phyloP scores from a whole-genome alignment of 2,888 invertebrate genomes.

The Nomada flava region DNA sequence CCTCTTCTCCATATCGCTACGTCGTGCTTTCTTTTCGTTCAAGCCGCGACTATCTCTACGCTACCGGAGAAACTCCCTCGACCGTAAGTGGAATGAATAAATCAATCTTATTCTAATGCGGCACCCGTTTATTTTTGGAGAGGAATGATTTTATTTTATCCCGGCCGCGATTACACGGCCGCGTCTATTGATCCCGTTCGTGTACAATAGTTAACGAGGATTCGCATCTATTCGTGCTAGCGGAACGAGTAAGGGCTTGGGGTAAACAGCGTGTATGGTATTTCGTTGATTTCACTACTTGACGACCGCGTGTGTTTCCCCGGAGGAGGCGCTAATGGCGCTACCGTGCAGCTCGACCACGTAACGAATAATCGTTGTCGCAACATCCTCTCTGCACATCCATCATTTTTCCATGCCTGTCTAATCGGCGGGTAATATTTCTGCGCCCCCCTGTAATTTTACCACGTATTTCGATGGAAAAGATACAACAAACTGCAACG shows the following conservation, averaged over 20 bases:
- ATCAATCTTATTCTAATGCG: neutral
- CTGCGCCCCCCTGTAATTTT: no score
- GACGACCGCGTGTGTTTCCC: slow-evolving; percentile 53
- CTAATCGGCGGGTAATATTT: neutral
- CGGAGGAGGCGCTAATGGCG: slow-evolving; percentile 61
- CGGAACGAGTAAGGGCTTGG: slow-evolving; percentile 10
- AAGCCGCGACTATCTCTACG: slow-evolving; percentile 64
- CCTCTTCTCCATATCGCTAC: slow-evolving; percentile 70
- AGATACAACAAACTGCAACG: no score
- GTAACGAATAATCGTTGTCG: slow-evolving; percentile 33
- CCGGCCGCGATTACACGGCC: neutral
- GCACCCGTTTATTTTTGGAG: neutral
- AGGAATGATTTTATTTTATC: neutral
- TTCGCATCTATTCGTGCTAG: slow-evolving; percentile 9
- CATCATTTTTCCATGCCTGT: neutral
- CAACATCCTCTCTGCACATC: slow-evolving; percentile 11
- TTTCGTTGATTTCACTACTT: slow-evolving; percentile 64
- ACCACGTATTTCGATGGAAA: no score
- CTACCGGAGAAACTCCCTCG: slow-evolving; percentile 64
- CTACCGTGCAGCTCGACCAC: slow-evolving; percentile 29
- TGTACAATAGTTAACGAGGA: neutral
- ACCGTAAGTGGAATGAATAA: slow-evolving; percentile 57
- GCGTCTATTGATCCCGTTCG: no score
- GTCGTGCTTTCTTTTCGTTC: slow-evolving; percentile 69
- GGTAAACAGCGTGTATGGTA: slow-evolving; percentile 38